Evolutionary conservation across 2,888 invertebrate species (phyloP).

Genomic region (Pyrochroa serraticornis): DNA sequence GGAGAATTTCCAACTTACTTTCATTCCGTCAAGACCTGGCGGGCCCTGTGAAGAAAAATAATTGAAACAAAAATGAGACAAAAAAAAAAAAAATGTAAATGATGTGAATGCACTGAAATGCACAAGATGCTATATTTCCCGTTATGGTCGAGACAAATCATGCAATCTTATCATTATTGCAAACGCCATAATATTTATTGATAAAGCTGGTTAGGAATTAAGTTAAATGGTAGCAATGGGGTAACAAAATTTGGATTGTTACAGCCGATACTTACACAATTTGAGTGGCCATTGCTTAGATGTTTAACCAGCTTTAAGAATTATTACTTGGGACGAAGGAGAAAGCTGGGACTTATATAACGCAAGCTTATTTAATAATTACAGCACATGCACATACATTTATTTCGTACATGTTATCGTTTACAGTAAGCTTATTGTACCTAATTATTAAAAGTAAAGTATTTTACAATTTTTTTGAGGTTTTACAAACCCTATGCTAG

Average conservation of each 20-base stretch:
- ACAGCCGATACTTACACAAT: not conserved
- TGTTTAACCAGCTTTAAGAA: constrained; percentile 7
- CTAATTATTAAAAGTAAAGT: constrained; percentile 47
- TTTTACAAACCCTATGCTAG: constrained; percentile 46
- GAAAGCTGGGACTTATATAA: constrained; percentile 32
- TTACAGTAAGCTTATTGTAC: constrained; percentile 51
- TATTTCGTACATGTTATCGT: constrained; percentile 56
- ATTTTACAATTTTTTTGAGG: constrained; percentile 48
- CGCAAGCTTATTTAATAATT: constrained; percentile 51
- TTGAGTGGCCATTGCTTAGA: not conserved
- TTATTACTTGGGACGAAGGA: constrained; percentile 24
- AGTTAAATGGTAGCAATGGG: no score
- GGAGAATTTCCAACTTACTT: constrained; percentile 77
- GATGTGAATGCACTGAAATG: constrained; percentile 18
- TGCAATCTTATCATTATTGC: not conserved
- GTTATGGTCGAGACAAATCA: not conserved
- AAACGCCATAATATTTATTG: no score
- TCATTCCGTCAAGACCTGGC: constrained; percentile 94
- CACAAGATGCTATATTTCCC: constrained; percentile 18
- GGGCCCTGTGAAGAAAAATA: constrained; percentile 80
- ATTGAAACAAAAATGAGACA: constrained; percentile 46
- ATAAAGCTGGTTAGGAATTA: no score
- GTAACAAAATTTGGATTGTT: not conserved
- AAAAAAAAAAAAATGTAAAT: constrained; percentile 23
- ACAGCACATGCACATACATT: constrained; percentile 61